Percentiles rank a stretch among this genome's conserved stretches.
phyloP scores from a whole-genome alignment of 2,797 vertebrate genomes.

The Chaetophractus vellerosus region DNA sequence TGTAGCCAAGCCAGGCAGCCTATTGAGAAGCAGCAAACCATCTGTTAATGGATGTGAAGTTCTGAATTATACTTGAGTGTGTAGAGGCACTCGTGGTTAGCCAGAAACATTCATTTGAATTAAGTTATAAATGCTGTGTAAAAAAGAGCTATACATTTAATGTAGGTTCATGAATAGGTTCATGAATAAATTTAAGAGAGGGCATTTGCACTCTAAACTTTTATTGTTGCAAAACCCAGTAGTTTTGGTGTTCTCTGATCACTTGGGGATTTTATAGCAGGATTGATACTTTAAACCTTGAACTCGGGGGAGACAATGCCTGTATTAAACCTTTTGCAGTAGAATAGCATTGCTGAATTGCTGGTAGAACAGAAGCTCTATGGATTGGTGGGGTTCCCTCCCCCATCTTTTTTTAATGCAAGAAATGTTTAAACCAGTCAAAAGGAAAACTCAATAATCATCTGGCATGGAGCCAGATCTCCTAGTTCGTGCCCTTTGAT shows the following conservation, averaged over 20 bases:
- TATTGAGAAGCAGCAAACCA: constrained; percentile 97
- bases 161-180: constrained; percentile 91
- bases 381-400: constrained; percentile 69
- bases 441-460: constrained; percentile 88
- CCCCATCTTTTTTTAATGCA: constrained; percentile 65
- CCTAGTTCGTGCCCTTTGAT: constrained; percentile 90
- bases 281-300: constrained; percentile 91
- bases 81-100: constrained; percentile 96
- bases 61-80: constrained; percentile 97
- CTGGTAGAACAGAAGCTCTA: constrained; percentile 87
- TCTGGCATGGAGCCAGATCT: constrained; percentile 87
- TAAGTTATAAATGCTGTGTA: constrained; percentile 92
- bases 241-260: constrained; percentile 91
- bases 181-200: constrained; percentile 93
- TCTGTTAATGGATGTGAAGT: constrained; percentile 97
- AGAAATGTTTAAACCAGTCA: constrained; percentile 87
- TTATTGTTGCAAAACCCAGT: constrained; percentile 90
- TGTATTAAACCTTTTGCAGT: constrained; percentile 87
- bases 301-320: constrained; percentile 89
- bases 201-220: constrained; percentile 91
- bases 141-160: constrained; percentile 92
- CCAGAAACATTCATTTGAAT: constrained; percentile 99
- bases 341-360: constrained; percentile 88
- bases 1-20: constrained; percentile 93
- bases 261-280: constrained; percentile 89